Conservation (phyloP, 2,797 vertebrate genomes). For the Ibycter americanus region DNA sequence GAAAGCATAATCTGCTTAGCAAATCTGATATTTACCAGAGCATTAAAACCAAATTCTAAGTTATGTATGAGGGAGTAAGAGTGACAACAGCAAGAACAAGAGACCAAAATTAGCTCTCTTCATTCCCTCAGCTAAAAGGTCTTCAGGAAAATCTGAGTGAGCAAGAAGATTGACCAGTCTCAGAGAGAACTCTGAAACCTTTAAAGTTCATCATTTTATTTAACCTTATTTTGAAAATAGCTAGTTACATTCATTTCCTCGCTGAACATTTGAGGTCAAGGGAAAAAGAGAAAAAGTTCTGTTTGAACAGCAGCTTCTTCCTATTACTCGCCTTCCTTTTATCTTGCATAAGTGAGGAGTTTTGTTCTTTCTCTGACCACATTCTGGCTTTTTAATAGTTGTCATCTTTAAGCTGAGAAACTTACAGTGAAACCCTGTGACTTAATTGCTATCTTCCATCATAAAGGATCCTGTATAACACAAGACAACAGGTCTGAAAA, state of each 20-base stretch:
- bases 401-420: not conserved
- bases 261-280: not conserved
- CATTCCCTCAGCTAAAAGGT: not conserved
- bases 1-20: not conserved
- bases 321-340: not conserved
- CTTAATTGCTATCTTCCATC: not conserved
- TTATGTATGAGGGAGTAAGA: not conserved
- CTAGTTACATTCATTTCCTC: not conserved
- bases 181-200: not conserved
- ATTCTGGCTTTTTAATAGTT: not conserved
- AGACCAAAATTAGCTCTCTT: not conserved
- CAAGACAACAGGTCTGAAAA: not conserved
- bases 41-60: not conserved
- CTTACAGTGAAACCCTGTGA: not conserved
- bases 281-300: not conserved
- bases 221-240: not conserved
- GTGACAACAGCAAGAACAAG: not conserved
- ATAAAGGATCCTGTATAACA: not conserved
- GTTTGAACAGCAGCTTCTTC: not conserved
- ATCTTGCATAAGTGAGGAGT: not conserved
- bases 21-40: not conserved
- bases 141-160: not conserved
- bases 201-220: not conserved
- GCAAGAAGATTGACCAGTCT: not conserved
- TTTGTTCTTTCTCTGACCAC: not conserved